Evolutionary conservation across 2,888 invertebrate species (phyloP), one percentile per base, ranked within the genome.

Genomic region (Drosophila diplacantha): DNA sequence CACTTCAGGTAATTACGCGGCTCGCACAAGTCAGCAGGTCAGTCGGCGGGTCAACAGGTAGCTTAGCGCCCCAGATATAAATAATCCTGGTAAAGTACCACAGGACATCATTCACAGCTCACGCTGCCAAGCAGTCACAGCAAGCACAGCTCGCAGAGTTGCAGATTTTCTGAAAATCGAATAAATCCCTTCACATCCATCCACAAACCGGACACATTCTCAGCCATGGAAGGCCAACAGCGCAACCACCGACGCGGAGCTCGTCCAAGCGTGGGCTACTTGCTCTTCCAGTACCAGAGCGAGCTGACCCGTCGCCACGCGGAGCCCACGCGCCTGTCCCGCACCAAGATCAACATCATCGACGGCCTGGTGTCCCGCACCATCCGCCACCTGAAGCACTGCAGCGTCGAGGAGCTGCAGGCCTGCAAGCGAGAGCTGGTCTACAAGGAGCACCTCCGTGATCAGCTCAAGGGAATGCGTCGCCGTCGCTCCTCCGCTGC

Each of bases 311-410:
- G 76, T 5, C 61, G 76, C 18, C 62, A 81, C 46, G 69, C 75
- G 8, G 74, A 74, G 24, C 73, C 72, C 24, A 60, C 67, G 6
- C 80, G 73, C 0, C 59, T 84, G 9, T 80, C 73, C 8, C 72
- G 72, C 35, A 73, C 75, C 39, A 85, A 85, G 56, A 71, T 85
- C n/a, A 61, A 75, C 46, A 75, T 84, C 8, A 84, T 80, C 59
- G 80, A 83, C 14, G 69, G 66, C 9, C 63, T 84, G 14, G 86
- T 85, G 5, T 73, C 72, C 2, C 71, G 72, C 49, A 83, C 83
- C 51, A 73, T 80, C 5, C 63, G 74, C 5, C 73, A 83, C 31
- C 59, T 85, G 34, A 65, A 71, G 51, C 62, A 78, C 1, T 80
- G 74, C 68, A 75, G 74, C 44, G 67, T 69, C 12, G 84, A 85